A percentile compares a stretch with the other conserved stretches of the same genome.
phyloP scores from a whole-genome alignment of 2,113 vertebrate species.

The Stegastes partitus region DNA sequence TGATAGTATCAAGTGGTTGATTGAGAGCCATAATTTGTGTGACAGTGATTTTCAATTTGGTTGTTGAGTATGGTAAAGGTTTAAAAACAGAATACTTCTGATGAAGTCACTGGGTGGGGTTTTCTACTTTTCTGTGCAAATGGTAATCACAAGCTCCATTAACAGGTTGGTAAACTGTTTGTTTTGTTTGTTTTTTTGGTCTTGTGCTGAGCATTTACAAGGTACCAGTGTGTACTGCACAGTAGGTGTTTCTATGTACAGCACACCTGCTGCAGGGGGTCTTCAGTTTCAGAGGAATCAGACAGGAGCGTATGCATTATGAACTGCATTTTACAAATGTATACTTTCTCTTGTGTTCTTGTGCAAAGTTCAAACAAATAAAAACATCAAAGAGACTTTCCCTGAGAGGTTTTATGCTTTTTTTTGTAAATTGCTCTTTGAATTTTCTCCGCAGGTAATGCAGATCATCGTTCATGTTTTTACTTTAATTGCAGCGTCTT shows the following conservation, averaged over 20 bases:
- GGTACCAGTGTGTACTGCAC: conserved; percentile 20
- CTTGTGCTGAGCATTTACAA: conserved; percentile 7
- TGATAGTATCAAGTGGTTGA: conserved; percentile 9
- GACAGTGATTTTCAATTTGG: conserved; percentile 4
- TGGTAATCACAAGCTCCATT: conserved; percentile 34
- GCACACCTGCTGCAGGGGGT: conserved; percentile 20
- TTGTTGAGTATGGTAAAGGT: conserved; percentile 14
- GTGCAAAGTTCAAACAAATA: conserved; percentile 61
- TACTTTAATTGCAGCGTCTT: not conserved
- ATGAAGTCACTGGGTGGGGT: not conserved
- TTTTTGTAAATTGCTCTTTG: not conserved
- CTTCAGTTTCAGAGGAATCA: conserved; percentile 8
- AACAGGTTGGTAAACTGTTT: not conserved
- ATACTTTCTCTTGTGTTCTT: conserved; percentile 50
- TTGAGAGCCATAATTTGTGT: conserved; percentile 9
- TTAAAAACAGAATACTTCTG: not conserved
- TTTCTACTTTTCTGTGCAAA: conserved; percentile 28
- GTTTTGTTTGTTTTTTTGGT: not conserved
- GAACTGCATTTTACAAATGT: conserved; percentile 58
- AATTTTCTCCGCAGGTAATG: not conserved
- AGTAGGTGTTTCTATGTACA: conserved; percentile 21
- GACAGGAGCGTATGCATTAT: conserved; percentile 40
- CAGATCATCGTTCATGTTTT: not conserved
- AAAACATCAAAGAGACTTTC: conserved; percentile 34
- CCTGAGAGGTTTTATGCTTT: not conserved